These are phyloP conservation scores for Idaea biselata DNA, from an alignment of 2,888 invertebrate species.

Conservation along the genomic window DNA sequence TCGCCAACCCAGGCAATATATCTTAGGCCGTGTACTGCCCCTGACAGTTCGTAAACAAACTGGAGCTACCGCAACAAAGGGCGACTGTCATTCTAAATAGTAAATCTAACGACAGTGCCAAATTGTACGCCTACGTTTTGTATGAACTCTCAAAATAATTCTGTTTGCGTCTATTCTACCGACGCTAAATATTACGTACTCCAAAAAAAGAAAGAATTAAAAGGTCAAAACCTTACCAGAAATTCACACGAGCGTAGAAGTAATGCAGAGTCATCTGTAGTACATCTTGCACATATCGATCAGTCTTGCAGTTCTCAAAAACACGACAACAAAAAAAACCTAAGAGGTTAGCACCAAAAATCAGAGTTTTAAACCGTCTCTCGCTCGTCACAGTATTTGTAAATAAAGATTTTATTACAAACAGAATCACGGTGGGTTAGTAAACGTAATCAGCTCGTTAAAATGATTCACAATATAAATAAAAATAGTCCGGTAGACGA, in stretches of 20 bases:
- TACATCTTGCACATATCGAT: conserved; percentile 80
- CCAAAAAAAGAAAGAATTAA: conserved; percentile 25
- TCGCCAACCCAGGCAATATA: conserved; percentile 81
- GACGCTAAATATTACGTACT: conserved; percentile 27
- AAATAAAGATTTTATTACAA: conserved; percentile 56
- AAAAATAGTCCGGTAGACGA: conserved; percentile 77
- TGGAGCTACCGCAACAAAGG: conserved; percentile 79
- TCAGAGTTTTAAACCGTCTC: conserved; percentile 50
- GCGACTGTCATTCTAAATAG: conserved; percentile 44
- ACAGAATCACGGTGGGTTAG: conserved; percentile 47
- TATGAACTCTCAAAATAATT: conserved; percentile 22
- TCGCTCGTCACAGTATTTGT: conserved; percentile 58
- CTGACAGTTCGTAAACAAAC: conserved; percentile 82
- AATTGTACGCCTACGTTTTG: conserved; percentile 22
- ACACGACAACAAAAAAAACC: conserved; percentile 68
- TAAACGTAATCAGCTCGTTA: conserved; percentile 60
- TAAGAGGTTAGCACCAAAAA: conserved; percentile 77
- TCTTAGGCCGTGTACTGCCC: conserved; percentile 81
- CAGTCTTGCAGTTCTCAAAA: conserved; percentile 78
- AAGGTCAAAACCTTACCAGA: conserved; percentile 62
- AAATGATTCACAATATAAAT: conserved; percentile 76
- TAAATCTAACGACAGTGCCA: conserved; percentile 33
- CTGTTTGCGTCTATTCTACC: conserved; percentile 34
- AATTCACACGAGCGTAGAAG: conserved; percentile 50
- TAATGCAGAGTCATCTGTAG: conserved; percentile 74